phyloP scores from a whole-genome alignment of 2,113 vertebrate genomes.

The Rhipidura dahli region DNA sequence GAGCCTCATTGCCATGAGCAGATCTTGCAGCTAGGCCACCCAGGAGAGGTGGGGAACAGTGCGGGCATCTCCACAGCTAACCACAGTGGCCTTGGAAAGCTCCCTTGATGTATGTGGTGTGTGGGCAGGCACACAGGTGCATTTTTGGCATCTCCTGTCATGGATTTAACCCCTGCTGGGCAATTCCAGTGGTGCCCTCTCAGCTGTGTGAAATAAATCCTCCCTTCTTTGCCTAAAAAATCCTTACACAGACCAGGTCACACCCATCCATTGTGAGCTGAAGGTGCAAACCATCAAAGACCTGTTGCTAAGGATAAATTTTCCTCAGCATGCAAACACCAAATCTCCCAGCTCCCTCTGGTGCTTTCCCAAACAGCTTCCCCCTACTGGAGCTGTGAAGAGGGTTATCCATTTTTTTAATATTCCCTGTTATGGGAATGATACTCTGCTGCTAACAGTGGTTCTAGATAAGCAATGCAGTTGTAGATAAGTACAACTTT shows the following conservation, averaged over 20 bases:
- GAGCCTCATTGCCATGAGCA: accelerated
- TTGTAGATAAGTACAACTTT: no score
- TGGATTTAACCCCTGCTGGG: no score
- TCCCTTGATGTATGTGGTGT: no score
- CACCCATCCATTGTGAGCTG: not conserved
- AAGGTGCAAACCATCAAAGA: not conserved
- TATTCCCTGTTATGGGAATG: not conserved
- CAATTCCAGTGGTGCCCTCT: not conserved
- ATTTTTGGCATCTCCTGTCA: not conserved
- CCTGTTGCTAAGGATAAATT: not conserved
- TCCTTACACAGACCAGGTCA: not conserved
- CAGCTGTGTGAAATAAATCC: not conserved
- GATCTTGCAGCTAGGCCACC: not conserved
- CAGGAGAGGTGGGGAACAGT: not conserved
- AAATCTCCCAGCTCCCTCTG: not conserved
- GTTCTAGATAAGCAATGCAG: not conserved
- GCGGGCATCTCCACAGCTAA: not conserved
- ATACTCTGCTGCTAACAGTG: not conserved
- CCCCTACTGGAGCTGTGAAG: not conserved
- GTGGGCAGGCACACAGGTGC: not conserved
- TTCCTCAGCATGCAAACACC: not conserved
- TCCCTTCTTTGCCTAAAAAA: not conserved
- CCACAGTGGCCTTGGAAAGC: not conserved
- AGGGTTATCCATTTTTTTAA: not conserved
- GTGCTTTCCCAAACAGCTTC: not conserved